Conservation (phyloP, 2,797 vertebrate species). For the Pseudocheirus occidentalis region DNA sequence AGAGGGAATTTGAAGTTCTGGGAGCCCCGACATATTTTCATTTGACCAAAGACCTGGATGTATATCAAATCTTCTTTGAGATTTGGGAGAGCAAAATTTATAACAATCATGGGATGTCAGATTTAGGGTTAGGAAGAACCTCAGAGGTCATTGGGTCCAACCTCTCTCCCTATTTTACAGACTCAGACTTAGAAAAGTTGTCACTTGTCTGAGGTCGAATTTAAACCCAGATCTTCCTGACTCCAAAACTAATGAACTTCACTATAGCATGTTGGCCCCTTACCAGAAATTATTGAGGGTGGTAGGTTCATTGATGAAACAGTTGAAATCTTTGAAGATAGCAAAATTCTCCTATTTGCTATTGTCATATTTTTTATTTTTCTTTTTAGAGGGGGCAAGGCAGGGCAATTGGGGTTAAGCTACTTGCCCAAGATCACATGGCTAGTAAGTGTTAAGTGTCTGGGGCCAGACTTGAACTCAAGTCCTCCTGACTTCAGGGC, state of each 20-base stretch:
- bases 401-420: too few relatives aligned
- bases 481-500: too few relatives aligned
- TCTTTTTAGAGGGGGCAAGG: too few relatives aligned
- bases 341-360: neutral
- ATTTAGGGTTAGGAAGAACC: neutral
- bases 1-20: neutral
- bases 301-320: neutral
- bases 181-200: neutral
- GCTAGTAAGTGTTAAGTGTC: too few relatives aligned
- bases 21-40: slow-evolving; percentile 25
- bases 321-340: slow-evolving; percentile 10
- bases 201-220: neutral
- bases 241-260: neutral
- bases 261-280: neutral
- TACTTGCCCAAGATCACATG: too few relatives aligned
- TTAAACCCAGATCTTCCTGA: neutral
- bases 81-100: neutral
- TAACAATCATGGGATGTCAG: neutral
- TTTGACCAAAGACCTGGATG: neutral
- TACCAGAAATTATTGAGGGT: neutral
- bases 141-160: neutral
- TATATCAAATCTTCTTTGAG: neutral
- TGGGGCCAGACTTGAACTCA: too few relatives aligned
- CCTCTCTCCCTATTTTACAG: neutral
- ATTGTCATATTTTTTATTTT: too few relatives aligned